Evolutionary conservation across 2,113 vertebrate genomes (phyloP).

Genomic region (Halcyon senegalensis): DNA sequence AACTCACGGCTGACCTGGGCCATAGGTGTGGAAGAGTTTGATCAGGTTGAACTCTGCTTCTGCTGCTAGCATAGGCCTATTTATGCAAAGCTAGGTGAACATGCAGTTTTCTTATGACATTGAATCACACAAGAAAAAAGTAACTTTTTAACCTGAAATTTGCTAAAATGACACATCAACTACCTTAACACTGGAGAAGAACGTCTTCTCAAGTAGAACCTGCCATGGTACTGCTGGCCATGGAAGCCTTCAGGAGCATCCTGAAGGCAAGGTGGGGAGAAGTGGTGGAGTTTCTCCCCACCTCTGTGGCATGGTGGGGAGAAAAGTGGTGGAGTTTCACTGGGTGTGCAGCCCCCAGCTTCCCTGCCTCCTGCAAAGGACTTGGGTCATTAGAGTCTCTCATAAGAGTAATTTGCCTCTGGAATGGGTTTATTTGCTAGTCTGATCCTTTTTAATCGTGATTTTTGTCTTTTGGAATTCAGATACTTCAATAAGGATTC

Average conservation of each 20-base stretch:
- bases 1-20: background rate
- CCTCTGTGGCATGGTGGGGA: rapidly evolving
- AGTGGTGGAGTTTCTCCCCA: background rate
- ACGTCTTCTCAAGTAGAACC: background rate
- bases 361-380: background rate
- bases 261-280: rapidly evolving
- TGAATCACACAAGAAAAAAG: background rate
- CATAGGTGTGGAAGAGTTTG: background rate
- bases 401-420: background rate
- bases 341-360: background rate
- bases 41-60: background rate
- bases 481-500: background rate
- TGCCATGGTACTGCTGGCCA: background rate
- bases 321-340: background rate
- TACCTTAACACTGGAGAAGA: background rate
- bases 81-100: background rate
- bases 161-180: background rate
- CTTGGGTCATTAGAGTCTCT: background rate
- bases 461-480: background rate
- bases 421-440: background rate
- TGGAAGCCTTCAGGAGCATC: background rate
- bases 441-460: background rate
- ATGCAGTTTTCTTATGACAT: background rate
- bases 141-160: background rate
- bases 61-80: background rate